A percentile compares a stretch with the other conserved stretches of the same genome.
phyloP scores from a whole-genome alignment of 2,797 vertebrate species.

The Apodemus agrarius region DNA sequence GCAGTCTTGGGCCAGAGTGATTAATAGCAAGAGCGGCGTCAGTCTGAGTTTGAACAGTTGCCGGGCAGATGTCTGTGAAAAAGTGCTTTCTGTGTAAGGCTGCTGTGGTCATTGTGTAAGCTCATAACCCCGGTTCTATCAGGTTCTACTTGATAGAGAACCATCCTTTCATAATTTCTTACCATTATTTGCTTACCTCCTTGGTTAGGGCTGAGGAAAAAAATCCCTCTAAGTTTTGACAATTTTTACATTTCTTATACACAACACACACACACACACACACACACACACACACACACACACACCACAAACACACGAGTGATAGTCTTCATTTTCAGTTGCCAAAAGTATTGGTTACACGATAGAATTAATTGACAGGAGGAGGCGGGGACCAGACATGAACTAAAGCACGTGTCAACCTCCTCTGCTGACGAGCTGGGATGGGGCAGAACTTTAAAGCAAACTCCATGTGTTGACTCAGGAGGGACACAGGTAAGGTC shows the following conservation, averaged over 20 bases:
- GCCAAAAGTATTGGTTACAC: not conserved
- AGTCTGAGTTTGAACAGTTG: not conserved
- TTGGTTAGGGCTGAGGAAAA: not conserved
- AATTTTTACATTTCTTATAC: not conserved
- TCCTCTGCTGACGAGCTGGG: not conserved
- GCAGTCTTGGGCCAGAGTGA: not conserved
- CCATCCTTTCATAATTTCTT: not conserved
- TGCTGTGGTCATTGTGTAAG: not conserved
- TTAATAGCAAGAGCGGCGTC: not conserved
- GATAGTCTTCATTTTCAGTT: not conserved
- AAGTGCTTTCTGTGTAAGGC: not conserved
- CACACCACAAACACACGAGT: not conserved
- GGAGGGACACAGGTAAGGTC: not conserved
- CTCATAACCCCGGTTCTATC: too few relatives aligned
- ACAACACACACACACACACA: not conserved
- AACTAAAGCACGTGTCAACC: not conserved
- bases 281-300: not conserved
- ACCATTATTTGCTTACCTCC: not conserved
- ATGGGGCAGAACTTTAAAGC: not conserved
- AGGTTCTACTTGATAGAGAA: not conserved
- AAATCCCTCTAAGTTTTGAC: not conserved
- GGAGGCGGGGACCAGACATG: not conserved
- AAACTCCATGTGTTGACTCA: not conserved
- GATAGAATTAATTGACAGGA: not conserved
- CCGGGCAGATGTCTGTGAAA: not conserved